These are phyloP conservation scores for Lasioglossum malachurum DNA, from an alignment of 2,888 invertebrate species.

Conservation along the genomic window DNA sequence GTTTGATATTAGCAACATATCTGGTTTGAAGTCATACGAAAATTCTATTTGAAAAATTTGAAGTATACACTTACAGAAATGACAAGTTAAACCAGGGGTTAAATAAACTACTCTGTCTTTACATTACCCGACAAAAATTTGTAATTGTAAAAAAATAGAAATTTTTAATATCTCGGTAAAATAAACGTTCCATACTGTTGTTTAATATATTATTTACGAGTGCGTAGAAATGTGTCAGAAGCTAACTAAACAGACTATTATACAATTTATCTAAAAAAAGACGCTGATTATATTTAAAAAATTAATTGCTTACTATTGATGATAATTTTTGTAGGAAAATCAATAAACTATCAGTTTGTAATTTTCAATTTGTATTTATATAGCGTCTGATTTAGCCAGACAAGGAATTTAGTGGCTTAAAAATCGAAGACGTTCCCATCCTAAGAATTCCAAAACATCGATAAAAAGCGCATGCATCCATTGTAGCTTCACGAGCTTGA, in stretches of 20 bases:
- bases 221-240: not conserved
- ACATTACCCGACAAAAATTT: too few relatives aligned
- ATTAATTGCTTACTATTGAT: too few relatives aligned
- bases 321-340: not conserved
- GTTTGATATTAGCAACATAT: not conserved
- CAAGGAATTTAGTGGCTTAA: not conserved
- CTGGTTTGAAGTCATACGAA: not conserved
- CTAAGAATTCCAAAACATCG: conserved; percentile 38
- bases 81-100: not conserved
- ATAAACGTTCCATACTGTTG: too few relatives aligned
- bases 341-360: not conserved
- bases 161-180: too few relatives aligned
- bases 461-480: conserved; percentile 24
- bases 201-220: not conserved
- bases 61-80: not conserved
- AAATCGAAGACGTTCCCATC: not conserved
- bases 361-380: not conserved
- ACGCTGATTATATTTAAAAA: not conserved
- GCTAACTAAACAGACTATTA: not conserved
- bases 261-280: not conserved
- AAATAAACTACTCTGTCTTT: too few relatives aligned
- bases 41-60: not conserved
- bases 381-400: not conserved
- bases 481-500: conserved; percentile 45
- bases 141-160: too few relatives aligned